phyloP scores from a whole-genome alignment of 2,113 vertebrate genomes.

The Paramormyrops kingsleyae region DNA sequence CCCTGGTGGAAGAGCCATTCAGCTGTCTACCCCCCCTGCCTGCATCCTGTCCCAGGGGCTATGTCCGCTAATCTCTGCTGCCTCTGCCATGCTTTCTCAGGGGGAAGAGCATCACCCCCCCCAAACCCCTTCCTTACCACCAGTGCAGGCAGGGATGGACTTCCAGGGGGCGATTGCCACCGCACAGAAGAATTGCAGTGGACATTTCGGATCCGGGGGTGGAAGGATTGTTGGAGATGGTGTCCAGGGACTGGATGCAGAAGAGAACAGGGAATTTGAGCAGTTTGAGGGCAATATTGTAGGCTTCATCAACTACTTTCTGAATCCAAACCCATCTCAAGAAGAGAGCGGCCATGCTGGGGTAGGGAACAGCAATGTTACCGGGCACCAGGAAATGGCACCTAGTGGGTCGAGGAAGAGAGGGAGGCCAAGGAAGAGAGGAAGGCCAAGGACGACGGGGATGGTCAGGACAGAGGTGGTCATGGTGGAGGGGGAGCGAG shows the following conservation, averaged over 20 bases:
- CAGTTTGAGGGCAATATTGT: conserved; percentile 56
- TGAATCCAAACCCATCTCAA: conserved; percentile 27
- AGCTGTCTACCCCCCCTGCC: neutral
- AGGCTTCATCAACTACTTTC: conserved; percentile 56
- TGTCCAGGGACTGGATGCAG: neutral
- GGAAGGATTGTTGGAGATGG: neutral
- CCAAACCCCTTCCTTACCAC: neutral
- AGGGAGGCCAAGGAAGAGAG: neutral
- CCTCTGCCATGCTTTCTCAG: neutral
- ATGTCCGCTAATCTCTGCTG: neutral
- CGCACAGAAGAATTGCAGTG: neutral
- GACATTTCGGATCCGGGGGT: neutral
- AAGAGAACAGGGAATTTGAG: conserved; percentile 17
- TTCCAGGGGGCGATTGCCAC: neutral
- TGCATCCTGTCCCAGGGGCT: neutral
- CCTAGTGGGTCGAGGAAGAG: neutral
- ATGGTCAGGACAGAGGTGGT: neutral
- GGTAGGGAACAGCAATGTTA: neutral
- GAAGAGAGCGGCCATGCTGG: neutral
- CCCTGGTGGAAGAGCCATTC: neutral
- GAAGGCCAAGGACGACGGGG: neutral
- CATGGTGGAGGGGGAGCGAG: neutral
- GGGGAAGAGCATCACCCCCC: neutral
- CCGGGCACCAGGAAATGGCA: neutral
- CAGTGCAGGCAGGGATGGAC: neutral